Base-by-base conservation (phyloP, 2,888 invertebrate species). In the Oxystoma pomonae region DNA sequence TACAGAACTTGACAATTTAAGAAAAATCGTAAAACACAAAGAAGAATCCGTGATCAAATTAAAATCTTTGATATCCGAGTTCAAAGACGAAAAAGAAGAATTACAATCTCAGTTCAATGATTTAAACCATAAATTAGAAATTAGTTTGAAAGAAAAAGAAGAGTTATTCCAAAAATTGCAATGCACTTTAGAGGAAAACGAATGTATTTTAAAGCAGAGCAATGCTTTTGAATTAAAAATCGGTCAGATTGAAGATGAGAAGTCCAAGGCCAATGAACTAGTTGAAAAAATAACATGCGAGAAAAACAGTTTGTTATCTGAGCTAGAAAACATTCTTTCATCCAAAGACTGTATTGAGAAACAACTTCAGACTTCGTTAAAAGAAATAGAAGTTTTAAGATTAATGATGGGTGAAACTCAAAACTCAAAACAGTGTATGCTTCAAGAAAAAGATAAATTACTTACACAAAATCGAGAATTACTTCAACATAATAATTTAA, bases 1-100 rank as follows among this genome's bases (percentile, higher is more conserved):
- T 53, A n/a, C 19, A 9, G 63, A 63, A 51, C n/a, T 65, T 7
- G 59, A 66, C 55, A 35, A 35, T 35, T 12, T 35, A 12, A 3
- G 35, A 35, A 35, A 35, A 12, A 12, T 35, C 12, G 12, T 35
- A 35, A 35, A 35, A 35, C 35, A 35, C 12, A 35, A 35, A 35
- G 35, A 35, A 35, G 35, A 35, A 7, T 35, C 35, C 12, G 12
- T 35, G 3, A 35, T 35, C 12, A 35, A 35, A 12, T 35, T 35
- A 35, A 35, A 35, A 35, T 35, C 35, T 35, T 35, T 35, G 5
- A 35, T 35, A 7, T 3, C 35, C 3, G 35, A 35, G 12, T 7
- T 35, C 12, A 35, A 12, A 35, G 35, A 35, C 3, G 35, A 35
- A 12, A 35, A 35, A 35, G 62, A 51, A 56, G 55, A 61, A 59